phyloP scores from a whole-genome alignment of 2,888 invertebrate genomes.

The Drosophila ustulata region DNA sequence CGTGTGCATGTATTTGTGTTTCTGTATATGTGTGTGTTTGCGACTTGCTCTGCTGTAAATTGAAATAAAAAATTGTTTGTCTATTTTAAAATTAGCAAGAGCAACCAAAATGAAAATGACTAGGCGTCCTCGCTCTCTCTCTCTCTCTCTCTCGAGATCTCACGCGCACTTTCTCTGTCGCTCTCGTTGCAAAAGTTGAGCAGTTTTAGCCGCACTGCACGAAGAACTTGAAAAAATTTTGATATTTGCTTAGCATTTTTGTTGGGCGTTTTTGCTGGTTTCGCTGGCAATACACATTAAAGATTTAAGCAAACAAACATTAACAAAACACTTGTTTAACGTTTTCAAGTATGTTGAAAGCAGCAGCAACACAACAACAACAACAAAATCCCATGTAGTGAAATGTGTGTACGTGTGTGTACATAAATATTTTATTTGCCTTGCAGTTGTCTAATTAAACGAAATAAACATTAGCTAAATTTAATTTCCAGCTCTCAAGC shows the following conservation, averaged over 20 bases:
- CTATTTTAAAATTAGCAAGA: conserved; percentile 79
- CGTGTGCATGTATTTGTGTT: conserved; percentile 19
- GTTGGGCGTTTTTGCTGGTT: conserved; percentile 26
- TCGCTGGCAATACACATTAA: conserved; percentile 59
- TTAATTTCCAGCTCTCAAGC: conserved; percentile 65
- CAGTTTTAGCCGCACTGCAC: conserved; percentile 38
- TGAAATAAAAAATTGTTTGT: conserved; percentile 77
- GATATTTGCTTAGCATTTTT: conserved; percentile 54
- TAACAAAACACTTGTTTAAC: conserved; percentile 78
- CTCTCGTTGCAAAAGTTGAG: conserved; percentile 55
- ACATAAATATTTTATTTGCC: conserved; percentile 75
- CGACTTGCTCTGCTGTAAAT: conserved; percentile 66
- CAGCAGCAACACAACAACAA: conserved; percentile 6
- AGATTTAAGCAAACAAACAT: conserved; percentile 77
- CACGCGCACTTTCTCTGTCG: neutral
- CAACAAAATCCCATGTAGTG: conserved; percentile 8
- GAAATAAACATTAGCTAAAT: conserved; percentile 75
- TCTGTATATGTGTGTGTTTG: conserved; percentile 25
- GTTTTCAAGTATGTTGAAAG: conserved; percentile 75
- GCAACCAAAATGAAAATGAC: conserved; percentile 72
- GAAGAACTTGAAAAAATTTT: conserved; percentile 59
- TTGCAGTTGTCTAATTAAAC: conserved; percentile 76
- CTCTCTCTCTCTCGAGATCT: neutral
- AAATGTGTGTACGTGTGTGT: conserved; percentile 36
- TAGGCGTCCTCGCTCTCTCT: conserved; percentile 45